A percentile compares a stretch with the other conserved stretches of the same genome.
Evolutionary conservation across 2,113 vertebrate species (phyloP).

Genomic region (Mionectes macconnelli): DNA sequence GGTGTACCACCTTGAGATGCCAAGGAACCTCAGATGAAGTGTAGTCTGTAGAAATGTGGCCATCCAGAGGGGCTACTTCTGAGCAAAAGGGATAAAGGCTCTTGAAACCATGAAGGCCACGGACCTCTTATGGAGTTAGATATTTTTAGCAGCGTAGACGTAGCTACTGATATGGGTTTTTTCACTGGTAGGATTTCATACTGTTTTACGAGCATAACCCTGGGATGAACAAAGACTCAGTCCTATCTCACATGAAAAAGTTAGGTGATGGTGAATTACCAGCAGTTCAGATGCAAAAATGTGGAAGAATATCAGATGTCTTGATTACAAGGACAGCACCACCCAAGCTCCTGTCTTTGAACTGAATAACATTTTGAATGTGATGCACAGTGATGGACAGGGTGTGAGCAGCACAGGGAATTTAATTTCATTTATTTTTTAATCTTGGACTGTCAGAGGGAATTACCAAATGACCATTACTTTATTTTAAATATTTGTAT

Average conservation of each 20-base stretch:
- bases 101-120: not conserved
- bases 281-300: not conserved
- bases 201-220: not conserved
- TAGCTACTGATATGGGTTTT: accelerated
- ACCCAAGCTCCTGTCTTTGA: not conserved
- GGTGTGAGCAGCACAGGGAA: not conserved
- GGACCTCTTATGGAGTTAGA: not conserved
- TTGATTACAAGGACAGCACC: not conserved
- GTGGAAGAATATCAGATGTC: not conserved
- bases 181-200: not conserved
- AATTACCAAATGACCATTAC: not conserved
- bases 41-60: not conserved
- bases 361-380: not conserved
- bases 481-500: not conserved
- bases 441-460: not conserved
- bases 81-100: not conserved
- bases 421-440: not conserved
- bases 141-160: not conserved
- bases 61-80: not conserved
- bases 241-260: not conserved
- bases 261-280: not conserved
- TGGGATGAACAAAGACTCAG: not conserved
- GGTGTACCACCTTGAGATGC: not conserved
- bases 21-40: not conserved
- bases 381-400: not conserved